Percentiles rank a stretch among this genome's conserved stretches.
phyloP scores from a whole-genome alignment of 2,113 vertebrate genomes.

The Brevimyrus niger region DNA sequence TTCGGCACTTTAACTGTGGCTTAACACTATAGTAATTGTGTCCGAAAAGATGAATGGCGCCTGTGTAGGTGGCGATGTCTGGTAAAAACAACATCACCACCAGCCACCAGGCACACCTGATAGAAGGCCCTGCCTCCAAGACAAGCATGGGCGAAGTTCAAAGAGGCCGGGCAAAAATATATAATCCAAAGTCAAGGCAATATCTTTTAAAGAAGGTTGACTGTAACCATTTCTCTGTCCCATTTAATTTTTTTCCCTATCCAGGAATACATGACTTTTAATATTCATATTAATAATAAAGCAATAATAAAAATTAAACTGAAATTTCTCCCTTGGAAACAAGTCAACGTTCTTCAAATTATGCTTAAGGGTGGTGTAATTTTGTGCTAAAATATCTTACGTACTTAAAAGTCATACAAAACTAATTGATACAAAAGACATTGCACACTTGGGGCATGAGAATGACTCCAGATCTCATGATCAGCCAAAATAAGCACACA shows the following conservation, averaged over 20 bases:
- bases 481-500: not conserved
- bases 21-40: conserved; percentile 15
- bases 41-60: not conserved
- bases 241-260: not conserved
- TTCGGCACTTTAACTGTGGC: conserved; percentile 6
- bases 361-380: not conserved
- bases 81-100: not conserved
- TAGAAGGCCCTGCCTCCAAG: not conserved
- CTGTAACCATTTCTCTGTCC: not conserved
- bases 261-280: not conserved
- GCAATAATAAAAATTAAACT: not conserved
- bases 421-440: not conserved
- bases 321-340: not conserved
- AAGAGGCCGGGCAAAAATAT: not conserved
- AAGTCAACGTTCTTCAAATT: not conserved
- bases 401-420: not conserved
- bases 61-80: not conserved
- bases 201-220: not conserved
- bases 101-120: not conserved
- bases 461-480: not conserved
- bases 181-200: not conserved
- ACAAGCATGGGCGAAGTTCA: not conserved
- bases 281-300: not conserved
- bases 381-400: not conserved
- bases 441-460: not conserved